These are phyloP conservation scores for Sebastes steindachneri DNA, from an alignment of 2,797 vertebrate genomes.

Conservation along the genomic window DNA sequence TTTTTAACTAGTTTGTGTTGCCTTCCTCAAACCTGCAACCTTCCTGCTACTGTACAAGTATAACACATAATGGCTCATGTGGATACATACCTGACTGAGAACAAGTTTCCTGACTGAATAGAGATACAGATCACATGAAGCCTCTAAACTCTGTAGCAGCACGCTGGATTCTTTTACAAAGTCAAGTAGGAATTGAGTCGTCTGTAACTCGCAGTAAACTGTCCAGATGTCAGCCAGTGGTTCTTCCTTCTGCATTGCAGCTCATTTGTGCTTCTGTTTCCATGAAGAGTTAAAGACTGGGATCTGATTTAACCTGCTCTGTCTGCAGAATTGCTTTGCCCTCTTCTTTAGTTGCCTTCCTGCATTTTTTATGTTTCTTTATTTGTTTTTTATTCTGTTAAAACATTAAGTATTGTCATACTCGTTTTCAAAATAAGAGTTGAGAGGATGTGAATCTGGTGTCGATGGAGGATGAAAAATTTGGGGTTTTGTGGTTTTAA, in stretches of 20 bases:
- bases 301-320: slow-evolving; percentile 18
- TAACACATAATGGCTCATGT: slow-evolving; percentile 16
- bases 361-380: slow-evolving; percentile 51
- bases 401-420: slow-evolving; percentile 68
- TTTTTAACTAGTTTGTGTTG: slow-evolving; percentile 56
- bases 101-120: slow-evolving; percentile 28
- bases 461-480: slow-evolving; percentile 46
- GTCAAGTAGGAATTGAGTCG: neutral
- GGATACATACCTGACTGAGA: slow-evolving; percentile 16
- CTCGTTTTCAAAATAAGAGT: slow-evolving; percentile 56
- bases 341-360: slow-evolving; percentile 77
- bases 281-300: slow-evolving; percentile 3
- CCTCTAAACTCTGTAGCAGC: slow-evolving; percentile 37
- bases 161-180: slow-evolving; percentile 22
- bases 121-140: slow-evolving; percentile 23
- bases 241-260: slow-evolving; percentile 26
- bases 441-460: slow-evolving; percentile 55
- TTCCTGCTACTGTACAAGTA: neutral
- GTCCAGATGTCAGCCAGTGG: slow-evolving; percentile 6
- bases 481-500: slow-evolving; percentile 50
- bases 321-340: slow-evolving; percentile 48
- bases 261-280: slow-evolving; percentile 44
- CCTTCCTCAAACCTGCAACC: slow-evolving; percentile 47
- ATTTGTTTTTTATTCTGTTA: slow-evolving; percentile 57
- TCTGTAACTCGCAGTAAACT: neutral